Evolutionary conservation across 2,888 invertebrate genomes (phyloP).

Genomic region (Copidosoma aretas): DNA sequence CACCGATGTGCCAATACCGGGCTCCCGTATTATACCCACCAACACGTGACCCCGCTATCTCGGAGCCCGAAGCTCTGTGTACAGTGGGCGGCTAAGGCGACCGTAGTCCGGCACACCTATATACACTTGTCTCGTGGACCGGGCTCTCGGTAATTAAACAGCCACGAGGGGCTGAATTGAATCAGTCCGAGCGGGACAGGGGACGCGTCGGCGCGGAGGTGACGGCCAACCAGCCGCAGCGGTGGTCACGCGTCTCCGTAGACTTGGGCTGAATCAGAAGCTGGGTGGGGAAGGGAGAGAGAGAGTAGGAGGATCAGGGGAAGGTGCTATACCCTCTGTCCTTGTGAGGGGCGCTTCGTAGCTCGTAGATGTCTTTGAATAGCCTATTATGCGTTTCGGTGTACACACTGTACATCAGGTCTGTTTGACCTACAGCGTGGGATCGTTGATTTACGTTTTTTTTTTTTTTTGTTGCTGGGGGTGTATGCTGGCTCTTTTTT

Average conservation of each 20-base stretch:
- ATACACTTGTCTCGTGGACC: no score
- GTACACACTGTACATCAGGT: constrained; percentile 18
- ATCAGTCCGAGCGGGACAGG: constrained; percentile 63
- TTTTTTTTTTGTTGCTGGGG: no score
- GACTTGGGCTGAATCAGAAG: neutral
- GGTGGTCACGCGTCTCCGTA: constrained; percentile 43
- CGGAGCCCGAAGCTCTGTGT: constrained; percentile 23
- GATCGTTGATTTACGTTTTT: neutral
- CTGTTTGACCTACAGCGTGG: constrained; percentile 10
- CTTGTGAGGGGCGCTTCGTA: constrained; percentile 17
- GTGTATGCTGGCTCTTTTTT: no score
- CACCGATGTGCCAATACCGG: constrained; percentile 43
- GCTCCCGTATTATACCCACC: no score
- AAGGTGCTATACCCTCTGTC: neutral
- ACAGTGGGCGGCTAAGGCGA: no score
- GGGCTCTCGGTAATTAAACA: constrained; percentile 60
- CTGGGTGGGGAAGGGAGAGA: constrained; percentile 1
- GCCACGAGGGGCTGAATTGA: constrained; percentile 60
- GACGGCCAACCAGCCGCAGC: constrained; percentile 62
- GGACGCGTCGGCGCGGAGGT: constrained; percentile 61
- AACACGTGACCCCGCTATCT: constrained; percentile 12
- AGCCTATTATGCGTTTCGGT: constrained; percentile 27
- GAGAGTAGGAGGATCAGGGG: neutral
- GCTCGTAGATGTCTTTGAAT: constrained; percentile 7
- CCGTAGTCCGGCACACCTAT: no score